Base-by-base conservation (phyloP, 2,888 invertebrate genomes). In the Thymelicus lineola region DNA sequence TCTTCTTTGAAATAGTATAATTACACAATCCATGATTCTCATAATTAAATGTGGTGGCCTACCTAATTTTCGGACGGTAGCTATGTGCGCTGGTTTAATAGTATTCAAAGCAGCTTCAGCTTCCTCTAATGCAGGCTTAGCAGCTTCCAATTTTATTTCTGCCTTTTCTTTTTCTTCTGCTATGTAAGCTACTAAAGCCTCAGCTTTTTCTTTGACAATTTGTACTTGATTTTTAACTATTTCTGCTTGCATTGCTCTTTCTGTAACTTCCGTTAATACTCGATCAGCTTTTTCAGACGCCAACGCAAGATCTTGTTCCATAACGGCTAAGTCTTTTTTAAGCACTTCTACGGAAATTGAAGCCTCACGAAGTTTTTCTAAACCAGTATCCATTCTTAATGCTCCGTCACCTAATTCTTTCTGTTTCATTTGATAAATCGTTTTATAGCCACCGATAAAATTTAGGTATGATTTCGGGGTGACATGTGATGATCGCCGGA, bases 21-120 rank as follows among this genome's bases (percentile, higher is more conserved):
- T 86, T 0, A 98, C 99, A 84, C 98, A 98, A 87, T 99, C 99
- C 99, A 99, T 99, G 77, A 99, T 99, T 74, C 99, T 95, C 99
- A 99, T 97, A 81, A 99, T 99, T 10, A 99, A 94, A 92, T 99
- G 99, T 0, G 99, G 99, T 0, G 99, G 99, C 74, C 99, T 95
- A 9, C 98, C 99, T 67, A 99, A 90, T 88, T 99, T 99, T 76
- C 99, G 95, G 0, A 99, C 99, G 62, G 98, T 98, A 1, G 98
- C 97, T 84, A 99, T 99, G 84, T 99, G 98, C 6, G 98, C 98
- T 53, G 98, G 98, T 86, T 99, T 99, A 71, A 99, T 99, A 0
- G 99, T 99, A 82, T 98, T 98, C 20, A 99, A 91, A 0, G 99
- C 99, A 48, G 97, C 95, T 88, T 99, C 99, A 0, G 99, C 99